Evolutionary conservation across 2,888 invertebrate species (phyloP).

Genomic region (Keiferia lycopersicella): DNA sequence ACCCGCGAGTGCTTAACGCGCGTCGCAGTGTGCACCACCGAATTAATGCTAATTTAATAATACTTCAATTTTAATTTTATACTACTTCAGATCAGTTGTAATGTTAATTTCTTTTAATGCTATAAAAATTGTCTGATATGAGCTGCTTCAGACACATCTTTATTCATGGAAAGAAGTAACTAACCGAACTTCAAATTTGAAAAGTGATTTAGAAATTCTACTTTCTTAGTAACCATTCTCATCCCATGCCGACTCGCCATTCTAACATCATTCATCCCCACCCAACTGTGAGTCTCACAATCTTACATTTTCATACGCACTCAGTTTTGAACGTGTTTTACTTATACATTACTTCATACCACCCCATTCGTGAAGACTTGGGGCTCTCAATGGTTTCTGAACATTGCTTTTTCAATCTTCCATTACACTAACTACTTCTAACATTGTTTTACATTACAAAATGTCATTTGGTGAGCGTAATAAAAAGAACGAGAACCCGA

Average conservation of each 20-base stretch:
- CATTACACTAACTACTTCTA: background rate
- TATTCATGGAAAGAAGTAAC: no score
- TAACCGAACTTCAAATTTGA: no score
- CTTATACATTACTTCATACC: background rate
- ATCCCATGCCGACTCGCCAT: background rate
- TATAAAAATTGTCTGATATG: no score
- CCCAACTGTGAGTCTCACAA: background rate
- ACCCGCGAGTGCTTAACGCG: no score
- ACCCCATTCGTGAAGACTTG: background rate
- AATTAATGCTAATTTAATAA: no score
- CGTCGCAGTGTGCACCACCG: no score
- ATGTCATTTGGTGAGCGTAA: background rate
- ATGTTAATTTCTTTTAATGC: no score
- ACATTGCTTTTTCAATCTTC: background rate
- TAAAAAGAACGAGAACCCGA: background rate
- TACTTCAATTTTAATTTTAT: no score
- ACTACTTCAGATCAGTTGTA: no score
- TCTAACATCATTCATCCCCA: background rate
- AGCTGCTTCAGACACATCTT: no score
- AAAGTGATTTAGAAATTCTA: background rate
- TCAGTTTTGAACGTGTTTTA: background rate
- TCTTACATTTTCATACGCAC: background rate
- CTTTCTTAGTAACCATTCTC: background rate
- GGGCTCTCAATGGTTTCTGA: background rate
- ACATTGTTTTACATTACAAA: background rate